Conservation (phyloP, 2,888 invertebrate genomes). For the Aquatica leii region DNA sequence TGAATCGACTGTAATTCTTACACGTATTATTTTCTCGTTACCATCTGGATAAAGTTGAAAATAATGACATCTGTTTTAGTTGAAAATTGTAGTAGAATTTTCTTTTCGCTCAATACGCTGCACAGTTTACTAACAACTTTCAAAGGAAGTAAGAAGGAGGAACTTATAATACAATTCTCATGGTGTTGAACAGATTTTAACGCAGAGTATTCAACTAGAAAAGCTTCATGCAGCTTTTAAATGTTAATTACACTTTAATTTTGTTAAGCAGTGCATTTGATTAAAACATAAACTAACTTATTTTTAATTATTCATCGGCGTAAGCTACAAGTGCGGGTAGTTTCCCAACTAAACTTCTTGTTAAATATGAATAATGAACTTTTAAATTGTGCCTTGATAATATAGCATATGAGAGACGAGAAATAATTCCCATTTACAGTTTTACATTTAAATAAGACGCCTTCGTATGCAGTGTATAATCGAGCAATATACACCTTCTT, state of each 20-base stretch:
- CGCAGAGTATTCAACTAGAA: conserved; percentile 53
- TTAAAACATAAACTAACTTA: conserved; percentile 47
- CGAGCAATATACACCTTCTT: conserved; percentile 18
- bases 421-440: conserved; percentile 25
- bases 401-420: conserved; percentile 5
- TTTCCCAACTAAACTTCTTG: conserved; percentile 19
- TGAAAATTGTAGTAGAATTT: conserved; percentile 10
- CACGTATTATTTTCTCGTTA: too few relatives aligned
- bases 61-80: conserved; percentile 16
- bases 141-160: conserved; percentile 44
- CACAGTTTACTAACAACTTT: conserved; percentile 18
- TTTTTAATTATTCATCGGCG: too few relatives aligned
- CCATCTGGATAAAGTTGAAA: too few relatives aligned
- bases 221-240: conserved; percentile 46
- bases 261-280: too few relatives aligned
- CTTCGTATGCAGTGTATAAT: conserved; percentile 17
- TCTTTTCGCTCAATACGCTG: conserved; percentile 13
- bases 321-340: not conserved
- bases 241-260: conserved; percentile 17
- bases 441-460: conserved; percentile 30
- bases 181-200: conserved; percentile 56
- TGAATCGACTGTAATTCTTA: too few relatives aligned
- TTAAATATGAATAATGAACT: conserved; percentile 27
- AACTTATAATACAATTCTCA: conserved; percentile 53
- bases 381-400: not conserved